Base-by-base conservation (phyloP, 2,888 invertebrate genomes). In the Caenorhabditis sp. region DNA sequence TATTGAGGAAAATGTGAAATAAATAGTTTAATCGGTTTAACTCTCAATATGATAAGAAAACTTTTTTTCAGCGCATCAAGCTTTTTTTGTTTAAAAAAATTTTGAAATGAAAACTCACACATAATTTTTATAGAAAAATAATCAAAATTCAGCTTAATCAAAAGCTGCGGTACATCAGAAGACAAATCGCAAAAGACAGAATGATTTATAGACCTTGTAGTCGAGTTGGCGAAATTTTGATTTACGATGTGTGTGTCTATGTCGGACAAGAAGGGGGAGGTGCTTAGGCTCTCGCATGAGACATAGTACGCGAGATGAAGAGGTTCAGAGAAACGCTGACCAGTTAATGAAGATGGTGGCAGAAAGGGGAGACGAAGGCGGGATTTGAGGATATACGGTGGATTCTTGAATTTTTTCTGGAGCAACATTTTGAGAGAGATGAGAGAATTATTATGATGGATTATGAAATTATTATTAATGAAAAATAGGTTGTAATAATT, bases 151-250 rank as follows among this genome's bases (percentile, higher is more conserved):
- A 4, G 56, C 2, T 17, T 17, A 43, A 43, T 43, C 43, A 53
- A 21, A 53, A 53, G 53, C 53, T 53, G 53, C 53, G 53, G 53
- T 23, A 53, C 53, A 23, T 23, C 21, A 53, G 25, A 53, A 53
- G 23, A 53, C 53, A 53, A 53, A 53, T 23, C 53, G 67, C 67
- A 72, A 67, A 62, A 70, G 61, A 65, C 60, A 67, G 52, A 70
- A 67, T 73, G 69, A 78, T 78, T 76, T 78, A 78, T 78, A 73
- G 74, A 70, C 43, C 76, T 50, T 60, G 59, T 59, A 59, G 59
- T 52, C 65, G 68, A 73, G 68, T 78, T 76, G 76, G 76, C 78
- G 76, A 74, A 78, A 74, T 78, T 78, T 78, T 78, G 78, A 78
- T 78, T 78, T 78, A 78, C 78, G 78, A 78, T 76, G 78, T 78